phyloP scores from a whole-genome alignment of 2,113 vertebrate genomes.

The Pteropus alecto region DNA sequence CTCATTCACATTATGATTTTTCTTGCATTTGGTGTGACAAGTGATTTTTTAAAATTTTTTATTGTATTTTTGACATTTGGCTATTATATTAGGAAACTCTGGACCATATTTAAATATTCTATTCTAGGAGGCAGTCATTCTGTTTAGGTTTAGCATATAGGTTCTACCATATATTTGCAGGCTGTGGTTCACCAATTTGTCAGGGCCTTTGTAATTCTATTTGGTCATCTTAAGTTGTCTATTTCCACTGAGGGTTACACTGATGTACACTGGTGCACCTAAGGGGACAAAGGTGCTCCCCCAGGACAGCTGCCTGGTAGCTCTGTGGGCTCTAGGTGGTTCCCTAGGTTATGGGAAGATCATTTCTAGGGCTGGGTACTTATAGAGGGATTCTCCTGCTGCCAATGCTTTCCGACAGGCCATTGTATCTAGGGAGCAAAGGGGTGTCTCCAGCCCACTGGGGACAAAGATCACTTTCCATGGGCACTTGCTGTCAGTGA shows the following conservation, averaged over 20 bases:
- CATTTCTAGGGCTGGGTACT: neutral
- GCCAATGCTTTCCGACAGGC: rapidly evolving
- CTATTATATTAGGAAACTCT: neutral
- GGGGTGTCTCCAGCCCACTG: neutral
- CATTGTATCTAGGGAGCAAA: neutral
- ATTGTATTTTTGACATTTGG: neutral
- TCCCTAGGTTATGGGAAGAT: neutral
- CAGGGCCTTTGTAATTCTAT: neutral
- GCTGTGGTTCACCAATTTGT: neutral
- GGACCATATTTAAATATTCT: neutral
- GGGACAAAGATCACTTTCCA: too few species aligned
- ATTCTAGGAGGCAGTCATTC: neutral
- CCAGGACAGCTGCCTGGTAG: rapidly evolving
- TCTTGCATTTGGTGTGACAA: neutral
- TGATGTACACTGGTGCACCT: neutral
- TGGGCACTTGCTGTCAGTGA: neutral
- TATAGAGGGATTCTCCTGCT: rapidly evolving
- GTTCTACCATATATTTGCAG: neutral
- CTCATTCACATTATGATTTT: neutral
- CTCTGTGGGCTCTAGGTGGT: neutral
- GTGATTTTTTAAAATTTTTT: neutral
- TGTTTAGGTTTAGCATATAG: neutral
- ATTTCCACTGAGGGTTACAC: neutral
- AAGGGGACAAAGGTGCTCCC: neutral
- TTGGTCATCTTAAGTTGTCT: neutral